Conservation (phyloP, 2,888 invertebrate genomes). For the Drosophila maculinotata region DNA sequence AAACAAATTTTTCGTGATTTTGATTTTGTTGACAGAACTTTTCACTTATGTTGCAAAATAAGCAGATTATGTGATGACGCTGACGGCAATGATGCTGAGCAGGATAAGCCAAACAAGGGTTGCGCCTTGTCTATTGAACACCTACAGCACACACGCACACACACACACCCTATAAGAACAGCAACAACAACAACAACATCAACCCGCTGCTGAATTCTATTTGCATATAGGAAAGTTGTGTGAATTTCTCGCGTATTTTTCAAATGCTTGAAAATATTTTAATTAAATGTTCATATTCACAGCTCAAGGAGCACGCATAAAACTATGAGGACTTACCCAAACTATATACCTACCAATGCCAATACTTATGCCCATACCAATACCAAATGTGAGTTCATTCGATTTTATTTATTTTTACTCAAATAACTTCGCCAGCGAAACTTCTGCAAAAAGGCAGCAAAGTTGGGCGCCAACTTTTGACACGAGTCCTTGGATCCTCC, state of each 20-base stretch:
- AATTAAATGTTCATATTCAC: constrained; percentile 67
- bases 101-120: constrained; percentile 61
- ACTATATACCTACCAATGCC: constrained; percentile 35
- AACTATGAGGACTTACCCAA: constrained; percentile 31
- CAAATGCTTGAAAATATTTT: constrained; percentile 43
- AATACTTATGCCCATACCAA: constrained; percentile 35
- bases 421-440: constrained; percentile 47
- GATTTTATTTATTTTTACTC: constrained; percentile 74
- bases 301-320: constrained; percentile 51
- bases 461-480: constrained; percentile 70
- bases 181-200: too few relatives aligned
- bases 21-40: constrained; percentile 82
- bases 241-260: constrained; percentile 7
- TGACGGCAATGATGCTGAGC: constrained; percentile 18
- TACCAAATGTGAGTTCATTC: constrained; percentile 53
- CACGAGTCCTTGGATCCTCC: constrained; percentile 48
- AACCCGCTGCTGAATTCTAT: constrained; percentile 4
- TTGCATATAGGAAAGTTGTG: constrained; percentile 31
- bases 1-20: constrained; percentile 81
- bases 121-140: constrained; percentile 56
- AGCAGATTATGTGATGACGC: constrained; percentile 68
- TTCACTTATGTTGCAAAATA: constrained; percentile 81
- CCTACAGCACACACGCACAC: constrained; percentile 51
- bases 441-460: constrained; percentile 44
- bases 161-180: constrained; percentile 7